Evolutionary conservation across 2,888 invertebrate genomes (phyloP), one percentile per base, ranked within the genome.

Genomic region (Tortricodes alternella): DNA sequence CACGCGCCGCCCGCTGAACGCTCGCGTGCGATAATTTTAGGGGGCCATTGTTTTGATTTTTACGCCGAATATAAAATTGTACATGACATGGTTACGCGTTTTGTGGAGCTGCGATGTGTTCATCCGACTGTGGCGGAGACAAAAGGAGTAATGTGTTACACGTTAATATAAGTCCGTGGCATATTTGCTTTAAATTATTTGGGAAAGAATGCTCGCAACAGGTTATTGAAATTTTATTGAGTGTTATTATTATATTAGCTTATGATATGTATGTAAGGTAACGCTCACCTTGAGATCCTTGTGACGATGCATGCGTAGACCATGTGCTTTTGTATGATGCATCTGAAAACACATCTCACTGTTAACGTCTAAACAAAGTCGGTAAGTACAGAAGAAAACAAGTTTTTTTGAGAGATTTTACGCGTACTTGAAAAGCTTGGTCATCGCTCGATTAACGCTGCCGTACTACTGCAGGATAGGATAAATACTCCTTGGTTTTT

Each of bases 251-350:
- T n/a, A n/a, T n/a, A n/a, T n/a, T n/a, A n/a, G n/a, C n/a, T 27
- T 27, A 9, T 27, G n/a, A 27, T 9, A 27, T n/a, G 2, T 27
- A 3, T 24, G 23, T 23, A 2, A 3, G n/a, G n/a, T 11, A 5
- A n/a, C 9, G 29, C 91, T 92, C 83, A 96, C 96, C 96, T 93
- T 96, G 96, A 68, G 95, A 90, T 67, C 81, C 88, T 79, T 95
- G 95, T 78, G 95, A 92, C 65, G 95, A 88, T 63, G 94, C 91
- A 83, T 96, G 96, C 74, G 95, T 92, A 71, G 95, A 94, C 96
- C 96, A 96, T 85, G 96, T 93, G 80, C 95, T 95, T 92, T 96
- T 96, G 90, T 96, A 96, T 60, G 96, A 95, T 60, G 96, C 95
- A 92, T 96, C 96, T 96, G 94, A 41, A n/a, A 94, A 94, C 59